Conservation (phyloP, 2,113 vertebrate genomes). For the Protobothrops flavoviridis region DNA sequence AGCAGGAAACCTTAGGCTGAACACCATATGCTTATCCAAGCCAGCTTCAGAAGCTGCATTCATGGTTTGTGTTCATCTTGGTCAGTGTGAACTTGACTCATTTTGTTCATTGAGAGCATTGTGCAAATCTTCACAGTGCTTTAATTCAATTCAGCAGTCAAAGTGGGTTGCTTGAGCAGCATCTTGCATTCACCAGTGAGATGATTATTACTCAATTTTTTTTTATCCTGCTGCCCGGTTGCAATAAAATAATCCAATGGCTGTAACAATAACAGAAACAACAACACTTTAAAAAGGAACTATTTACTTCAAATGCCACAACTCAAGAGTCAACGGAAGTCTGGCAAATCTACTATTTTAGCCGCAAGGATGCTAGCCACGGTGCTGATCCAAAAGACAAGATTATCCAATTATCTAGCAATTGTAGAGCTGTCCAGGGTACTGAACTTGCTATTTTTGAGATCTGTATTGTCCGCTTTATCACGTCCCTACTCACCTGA, state of each 20-base stretch:
- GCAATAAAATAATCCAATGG: not conserved
- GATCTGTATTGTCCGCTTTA: not conserved
- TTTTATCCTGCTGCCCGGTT: not conserved
- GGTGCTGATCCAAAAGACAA: not conserved
- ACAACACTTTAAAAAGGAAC: not conserved
- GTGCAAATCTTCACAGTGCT: not conserved
- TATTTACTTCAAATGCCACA: not conserved
- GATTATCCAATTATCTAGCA: not conserved
- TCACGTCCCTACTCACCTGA: not conserved
- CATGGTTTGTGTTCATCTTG: not conserved
- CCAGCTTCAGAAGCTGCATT: not conserved
- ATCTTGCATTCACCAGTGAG: not conserved
- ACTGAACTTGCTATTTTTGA: not conserved
- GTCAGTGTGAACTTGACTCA: not conserved
- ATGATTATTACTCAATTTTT: not conserved
- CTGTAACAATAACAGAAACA: not conserved
- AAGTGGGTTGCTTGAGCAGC: not conserved
- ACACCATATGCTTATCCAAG: not conserved
- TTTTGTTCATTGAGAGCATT: not conserved
- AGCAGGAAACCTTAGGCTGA: not conserved
- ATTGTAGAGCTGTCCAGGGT: not conserved
- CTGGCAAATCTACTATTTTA: not conserved
- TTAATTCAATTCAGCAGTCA: not conserved
- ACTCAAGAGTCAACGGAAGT: not conserved
- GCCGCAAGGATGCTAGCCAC: not conserved